A percentile compares a stretch with the other conserved stretches of the same genome.
Evolutionary conservation across 2,888 invertebrate genomes (phyloP).

Genomic region (Orthosia gothica): DNA sequence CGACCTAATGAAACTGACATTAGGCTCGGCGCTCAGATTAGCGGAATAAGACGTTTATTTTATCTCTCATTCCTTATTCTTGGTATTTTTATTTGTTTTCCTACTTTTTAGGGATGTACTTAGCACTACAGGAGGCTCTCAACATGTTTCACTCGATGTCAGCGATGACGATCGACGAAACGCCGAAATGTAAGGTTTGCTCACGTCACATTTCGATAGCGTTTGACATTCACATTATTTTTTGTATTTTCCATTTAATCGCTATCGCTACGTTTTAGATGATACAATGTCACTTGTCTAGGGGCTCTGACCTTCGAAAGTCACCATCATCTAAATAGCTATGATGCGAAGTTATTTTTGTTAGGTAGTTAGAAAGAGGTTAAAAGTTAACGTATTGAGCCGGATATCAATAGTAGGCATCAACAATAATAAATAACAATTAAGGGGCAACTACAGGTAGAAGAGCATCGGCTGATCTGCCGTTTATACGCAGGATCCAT

Average conservation of each 20-base stretch:
- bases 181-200: too few relatives aligned
- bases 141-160: too few relatives aligned
- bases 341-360: neutral
- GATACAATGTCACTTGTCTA: too few relatives aligned
- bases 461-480: neutral
- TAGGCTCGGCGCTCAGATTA: slow-evolving; percentile 41
- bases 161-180: too few relatives aligned
- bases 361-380: neutral
- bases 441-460: neutral
- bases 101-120: neutral
- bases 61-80: slow-evolving; percentile 25
- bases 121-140: neutral
- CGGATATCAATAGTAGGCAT: neutral
- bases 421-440: neutral
- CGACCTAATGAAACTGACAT: slow-evolving; percentile 46
- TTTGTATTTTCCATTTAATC: too few relatives aligned
- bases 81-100: slow-evolving; percentile 5
- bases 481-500: neutral
- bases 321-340: neutral
- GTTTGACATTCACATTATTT: too few relatives aligned
- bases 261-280: too few relatives aligned
- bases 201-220: too few relatives aligned
- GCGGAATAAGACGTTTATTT: slow-evolving; percentile 51
- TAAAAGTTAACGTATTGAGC: neutral
- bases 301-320: neutral